phyloP scores from a whole-genome alignment of 1,140 invertebrate genomes.

The Temnothorax nylanderi region DNA sequence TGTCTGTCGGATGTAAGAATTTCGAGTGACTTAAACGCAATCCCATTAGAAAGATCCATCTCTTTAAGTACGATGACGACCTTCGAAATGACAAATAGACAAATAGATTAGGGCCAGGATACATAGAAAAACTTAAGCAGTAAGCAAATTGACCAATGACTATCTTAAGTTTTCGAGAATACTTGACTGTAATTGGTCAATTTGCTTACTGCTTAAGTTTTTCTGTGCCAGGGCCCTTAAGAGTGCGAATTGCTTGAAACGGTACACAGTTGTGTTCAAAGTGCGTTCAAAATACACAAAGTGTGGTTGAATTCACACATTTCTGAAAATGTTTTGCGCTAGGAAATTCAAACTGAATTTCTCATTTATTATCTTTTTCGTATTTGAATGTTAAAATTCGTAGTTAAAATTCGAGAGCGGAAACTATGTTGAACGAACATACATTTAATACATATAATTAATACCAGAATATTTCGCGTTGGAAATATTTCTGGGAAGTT shows the following conservation, averaged over 20 bases:
- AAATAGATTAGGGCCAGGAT: too few species aligned
- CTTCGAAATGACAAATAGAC: background rate
- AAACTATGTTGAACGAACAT: background rate
- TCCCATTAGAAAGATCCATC: background rate
- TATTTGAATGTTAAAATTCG: background rate
- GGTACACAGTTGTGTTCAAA: background rate
- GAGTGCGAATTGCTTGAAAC: background rate
- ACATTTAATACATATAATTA: background rate
- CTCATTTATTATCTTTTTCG: background rate
- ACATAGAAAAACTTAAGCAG: too few species aligned
- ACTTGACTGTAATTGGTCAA: too few species aligned
- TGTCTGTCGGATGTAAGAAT: background rate
- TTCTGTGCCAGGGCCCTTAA: background rate
- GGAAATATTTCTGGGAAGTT: background rate
- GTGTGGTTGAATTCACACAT: background rate
- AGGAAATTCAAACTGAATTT: background rate
- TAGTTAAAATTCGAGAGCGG: background rate
- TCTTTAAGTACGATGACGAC: background rate
- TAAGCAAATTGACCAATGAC: too few species aligned
- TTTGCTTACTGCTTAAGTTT: too few species aligned
- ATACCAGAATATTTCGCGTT: background rate
- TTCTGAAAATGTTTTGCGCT: background rate
- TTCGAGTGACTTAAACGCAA: background rate
- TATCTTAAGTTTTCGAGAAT: too few species aligned
- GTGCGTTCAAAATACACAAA: constrained; percentile 7